phyloP scores from a whole-genome alignment of 2,113 vertebrate species.

The Eretmodus cyanostictus region DNA sequence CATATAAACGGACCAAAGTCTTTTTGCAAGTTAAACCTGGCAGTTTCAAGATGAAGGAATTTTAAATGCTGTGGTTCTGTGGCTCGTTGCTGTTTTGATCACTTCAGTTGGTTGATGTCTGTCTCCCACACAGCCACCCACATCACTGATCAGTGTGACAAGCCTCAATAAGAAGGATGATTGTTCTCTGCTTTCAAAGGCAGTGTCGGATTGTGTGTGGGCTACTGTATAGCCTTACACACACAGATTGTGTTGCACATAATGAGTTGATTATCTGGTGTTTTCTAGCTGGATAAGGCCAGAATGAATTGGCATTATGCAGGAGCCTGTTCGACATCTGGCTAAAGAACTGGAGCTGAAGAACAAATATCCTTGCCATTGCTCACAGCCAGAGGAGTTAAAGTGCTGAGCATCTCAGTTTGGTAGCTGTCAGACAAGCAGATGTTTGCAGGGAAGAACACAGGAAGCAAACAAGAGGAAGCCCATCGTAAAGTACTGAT shows the following conservation, averaged over 20 bases:
- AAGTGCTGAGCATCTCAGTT: background rate
- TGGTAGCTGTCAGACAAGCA: background rate
- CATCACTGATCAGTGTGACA: background rate
- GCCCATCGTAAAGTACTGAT: background rate
- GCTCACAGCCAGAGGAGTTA: background rate
- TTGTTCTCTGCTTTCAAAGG: background rate
- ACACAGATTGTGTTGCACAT: background rate
- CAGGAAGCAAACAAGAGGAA: background rate
- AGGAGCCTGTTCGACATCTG: background rate
- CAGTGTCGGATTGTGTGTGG: background rate
- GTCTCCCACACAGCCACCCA: conserved; percentile 24
- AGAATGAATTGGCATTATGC: background rate
- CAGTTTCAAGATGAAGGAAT: conserved; percentile 3
- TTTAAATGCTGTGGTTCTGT: background rate
- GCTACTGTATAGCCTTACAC: background rate
- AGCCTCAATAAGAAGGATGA: background rate
- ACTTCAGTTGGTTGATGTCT: conserved; percentile 16
- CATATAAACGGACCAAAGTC: background rate
- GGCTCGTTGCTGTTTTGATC: conserved; percentile 9
- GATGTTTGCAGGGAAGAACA: background rate
- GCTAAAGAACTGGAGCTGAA: background rate
- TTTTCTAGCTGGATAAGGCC: background rate
- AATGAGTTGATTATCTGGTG: background rate
- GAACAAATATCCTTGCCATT: background rate
- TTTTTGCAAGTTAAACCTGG: background rate